These are phyloP conservation scores for Anarsia innoxiella DNA, from an alignment of 2,888 invertebrate species.

Conservation along the genomic window DNA sequence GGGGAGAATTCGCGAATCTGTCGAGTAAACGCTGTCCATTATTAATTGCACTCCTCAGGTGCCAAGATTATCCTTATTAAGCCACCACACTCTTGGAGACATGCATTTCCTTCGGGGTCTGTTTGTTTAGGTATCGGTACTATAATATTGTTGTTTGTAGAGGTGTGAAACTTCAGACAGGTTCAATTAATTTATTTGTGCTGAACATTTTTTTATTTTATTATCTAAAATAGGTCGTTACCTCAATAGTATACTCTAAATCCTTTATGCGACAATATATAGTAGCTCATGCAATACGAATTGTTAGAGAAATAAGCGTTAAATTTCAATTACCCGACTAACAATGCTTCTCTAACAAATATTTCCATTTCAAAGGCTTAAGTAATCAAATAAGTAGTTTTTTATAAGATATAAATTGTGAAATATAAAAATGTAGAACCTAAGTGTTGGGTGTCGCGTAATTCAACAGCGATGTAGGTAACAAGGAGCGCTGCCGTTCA, in stretches of 20 bases:
- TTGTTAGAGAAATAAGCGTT: slow-evolving; percentile 49
- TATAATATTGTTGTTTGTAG: no score
- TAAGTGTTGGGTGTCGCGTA: not conserved
- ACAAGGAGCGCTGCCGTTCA: slow-evolving; percentile 17
- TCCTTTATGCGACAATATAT: no score
- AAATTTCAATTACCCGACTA: slow-evolving; percentile 50
- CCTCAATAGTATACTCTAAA: no score
- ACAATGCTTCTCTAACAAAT: slow-evolving; percentile 27
- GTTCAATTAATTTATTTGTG: no score
- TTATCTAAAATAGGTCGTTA: no score
- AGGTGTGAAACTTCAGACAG: no score
- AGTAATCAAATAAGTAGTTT: slow-evolving; percentile 40
- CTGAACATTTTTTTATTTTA: no score
- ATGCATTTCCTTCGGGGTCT: slow-evolving; percentile 5
- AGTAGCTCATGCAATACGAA: slow-evolving; percentile 28
- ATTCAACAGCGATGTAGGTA: not conserved
- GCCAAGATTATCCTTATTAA: slow-evolving; percentile 69
- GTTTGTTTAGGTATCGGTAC: no score
- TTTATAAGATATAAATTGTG: slow-evolving; percentile 37
- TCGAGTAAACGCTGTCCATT: slow-evolving; percentile 45
- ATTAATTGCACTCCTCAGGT: slow-evolving; percentile 72
- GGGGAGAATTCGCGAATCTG: slow-evolving; percentile 35
- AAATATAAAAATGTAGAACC: slow-evolving; percentile 17
- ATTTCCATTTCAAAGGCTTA: slow-evolving; percentile 57
- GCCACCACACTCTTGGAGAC: slow-evolving; percentile 37